Evolutionary conservation across 2,113 vertebrate species (phyloP).

Genomic region (Panurus biarmicus): DNA sequence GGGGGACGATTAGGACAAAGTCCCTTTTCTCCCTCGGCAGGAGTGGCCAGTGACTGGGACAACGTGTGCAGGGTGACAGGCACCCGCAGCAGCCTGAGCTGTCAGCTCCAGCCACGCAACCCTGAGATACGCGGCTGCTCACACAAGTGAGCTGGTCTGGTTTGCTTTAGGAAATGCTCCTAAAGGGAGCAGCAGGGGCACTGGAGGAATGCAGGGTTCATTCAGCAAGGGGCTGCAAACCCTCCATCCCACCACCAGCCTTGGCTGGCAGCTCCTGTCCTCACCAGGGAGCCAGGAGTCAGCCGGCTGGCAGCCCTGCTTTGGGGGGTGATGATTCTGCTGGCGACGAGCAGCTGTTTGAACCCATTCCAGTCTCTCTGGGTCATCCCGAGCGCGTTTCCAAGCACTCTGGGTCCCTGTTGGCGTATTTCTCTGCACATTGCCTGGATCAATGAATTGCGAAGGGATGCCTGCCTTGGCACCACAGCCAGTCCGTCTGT

Average conservation of each 20-base stretch:
- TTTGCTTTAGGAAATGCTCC: not conserved
- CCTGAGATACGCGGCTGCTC: not conserved
- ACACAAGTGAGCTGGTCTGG: not conserved
- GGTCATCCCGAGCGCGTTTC: not conserved
- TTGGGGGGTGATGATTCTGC: not conserved
- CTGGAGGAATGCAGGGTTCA: not conserved
- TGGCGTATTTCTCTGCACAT: not conserved
- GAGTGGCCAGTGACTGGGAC: rapidly evolving
- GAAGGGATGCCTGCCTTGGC: not conserved
- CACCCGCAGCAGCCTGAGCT: rapidly evolving
- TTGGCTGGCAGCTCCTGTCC: not conserved
- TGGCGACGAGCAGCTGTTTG: constrained; percentile 38
- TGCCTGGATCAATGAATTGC: constrained; percentile 30
- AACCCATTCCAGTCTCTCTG: constrained; percentile 16
- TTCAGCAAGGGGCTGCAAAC: not conserved
- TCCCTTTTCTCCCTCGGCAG: not conserved
- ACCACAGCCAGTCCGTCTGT: not conserved
- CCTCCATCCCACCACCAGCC: not conserved
- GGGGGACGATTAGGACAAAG: not conserved
- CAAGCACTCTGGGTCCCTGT: not conserved
- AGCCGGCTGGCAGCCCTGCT: not conserved
- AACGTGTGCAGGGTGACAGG: rapidly evolving
- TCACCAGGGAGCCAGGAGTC: not conserved
- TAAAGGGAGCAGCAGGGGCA: not conserved
- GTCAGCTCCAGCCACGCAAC: rapidly evolving